Conservation (phyloP, 1,140 invertebrate species). For the Dufourea novaeangliae region DNA sequence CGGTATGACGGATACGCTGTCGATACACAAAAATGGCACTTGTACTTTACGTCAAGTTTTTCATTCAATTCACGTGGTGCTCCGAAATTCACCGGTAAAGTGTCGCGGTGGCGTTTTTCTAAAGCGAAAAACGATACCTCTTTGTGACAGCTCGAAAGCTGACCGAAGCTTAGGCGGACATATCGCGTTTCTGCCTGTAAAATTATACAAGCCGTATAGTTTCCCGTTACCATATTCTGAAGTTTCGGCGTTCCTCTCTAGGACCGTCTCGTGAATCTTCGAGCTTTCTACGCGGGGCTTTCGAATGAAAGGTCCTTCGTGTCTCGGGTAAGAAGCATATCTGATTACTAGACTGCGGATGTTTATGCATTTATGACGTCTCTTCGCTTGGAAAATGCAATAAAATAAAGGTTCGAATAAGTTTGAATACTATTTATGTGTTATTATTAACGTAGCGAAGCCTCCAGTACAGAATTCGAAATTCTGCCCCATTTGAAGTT, state of each 20-base stretch:
- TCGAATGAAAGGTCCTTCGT: neutral
- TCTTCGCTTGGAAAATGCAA: too few species aligned
- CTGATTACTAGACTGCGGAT: constrained; percentile 14
- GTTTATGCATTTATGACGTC: too few species aligned
- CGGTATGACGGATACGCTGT: too few species aligned
- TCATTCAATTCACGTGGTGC: too few species aligned
- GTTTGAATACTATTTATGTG: too few species aligned
- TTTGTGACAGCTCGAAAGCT: constrained; percentile 22
- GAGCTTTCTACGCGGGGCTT: neutral
- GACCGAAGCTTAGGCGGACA: constrained; percentile 20
- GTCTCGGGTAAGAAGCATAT: neutral
- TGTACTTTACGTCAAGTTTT: too few species aligned
- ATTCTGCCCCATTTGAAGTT: too few species aligned
- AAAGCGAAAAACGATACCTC: constrained; percentile 41
- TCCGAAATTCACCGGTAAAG: constrained; percentile 20
- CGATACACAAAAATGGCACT: too few species aligned
- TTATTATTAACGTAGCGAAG: too few species aligned
- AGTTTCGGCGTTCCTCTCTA: constrained; percentile 2
- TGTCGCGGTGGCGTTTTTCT: neutral
- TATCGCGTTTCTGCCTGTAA: constrained; percentile 41
- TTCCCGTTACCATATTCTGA: constrained; percentile 24
- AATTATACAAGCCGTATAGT: constrained; percentile 36
- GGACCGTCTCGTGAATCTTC: neutral
- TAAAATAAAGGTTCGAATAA: too few species aligned
- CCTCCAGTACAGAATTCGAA: too few species aligned